Evolutionary conservation across 37 sponge, comb jelly and placozoan species (phyloP).

Genomic region (Agelas oroides): DNA sequence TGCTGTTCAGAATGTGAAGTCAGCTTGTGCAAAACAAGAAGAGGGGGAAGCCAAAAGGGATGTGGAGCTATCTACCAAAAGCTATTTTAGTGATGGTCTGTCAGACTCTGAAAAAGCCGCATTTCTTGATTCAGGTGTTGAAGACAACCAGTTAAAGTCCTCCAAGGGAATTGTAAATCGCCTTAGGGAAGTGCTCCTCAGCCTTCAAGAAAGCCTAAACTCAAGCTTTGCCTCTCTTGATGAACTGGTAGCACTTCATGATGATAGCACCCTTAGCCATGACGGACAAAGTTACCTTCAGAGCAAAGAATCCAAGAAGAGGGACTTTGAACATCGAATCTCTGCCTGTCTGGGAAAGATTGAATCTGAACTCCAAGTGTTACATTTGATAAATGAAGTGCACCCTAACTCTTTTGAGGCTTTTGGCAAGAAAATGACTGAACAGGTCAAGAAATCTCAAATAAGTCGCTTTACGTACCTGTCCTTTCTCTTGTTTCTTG

Average conservation of each 20-base stretch:
- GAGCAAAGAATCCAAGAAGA: not conserved
- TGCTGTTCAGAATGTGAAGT: too few species aligned
- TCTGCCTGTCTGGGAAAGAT: not conserved
- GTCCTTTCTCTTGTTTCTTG: constrained; percentile 9
- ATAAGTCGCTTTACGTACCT: constrained; percentile 5
- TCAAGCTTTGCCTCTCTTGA: constrained; percentile 2
- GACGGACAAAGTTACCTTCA: too few species aligned
- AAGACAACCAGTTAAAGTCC: not conserved
- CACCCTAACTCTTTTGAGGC: not conserved
- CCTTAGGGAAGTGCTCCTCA: not conserved
- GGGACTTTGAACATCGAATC: not conserved
- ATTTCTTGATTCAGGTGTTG: not conserved
- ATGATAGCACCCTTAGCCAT: not conserved
- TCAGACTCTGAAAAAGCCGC: not conserved
- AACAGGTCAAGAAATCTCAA: not conserved
- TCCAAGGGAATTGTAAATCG: not conserved
- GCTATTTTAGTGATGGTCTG: too few species aligned
- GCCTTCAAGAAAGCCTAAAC: constrained; percentile 1
- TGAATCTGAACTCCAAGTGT: not conserved
- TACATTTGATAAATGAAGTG: not conserved
- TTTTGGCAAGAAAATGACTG: not conserved
- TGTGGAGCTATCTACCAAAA: too few species aligned
- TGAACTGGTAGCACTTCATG: constrained; percentile 1
- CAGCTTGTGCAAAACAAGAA: not conserved
- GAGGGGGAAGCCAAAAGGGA: too few species aligned